Evolutionary conservation across 2,888 invertebrate genomes (phyloP), one percentile per base, ranked within the genome.

Genomic region (Spisula subtruncata): DNA sequence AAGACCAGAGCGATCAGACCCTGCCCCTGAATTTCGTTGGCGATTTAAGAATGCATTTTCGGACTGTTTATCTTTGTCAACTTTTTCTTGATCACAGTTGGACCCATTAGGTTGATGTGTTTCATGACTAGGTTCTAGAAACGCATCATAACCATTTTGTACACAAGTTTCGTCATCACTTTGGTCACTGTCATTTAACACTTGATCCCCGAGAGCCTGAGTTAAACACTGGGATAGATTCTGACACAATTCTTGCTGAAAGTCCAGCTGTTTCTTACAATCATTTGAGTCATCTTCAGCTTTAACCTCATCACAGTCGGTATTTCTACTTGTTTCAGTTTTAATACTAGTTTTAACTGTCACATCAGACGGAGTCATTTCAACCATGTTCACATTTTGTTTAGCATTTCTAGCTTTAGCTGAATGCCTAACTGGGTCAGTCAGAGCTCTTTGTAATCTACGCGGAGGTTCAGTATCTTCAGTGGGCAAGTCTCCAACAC

Each of bases 151-250:
- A 35, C 95, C 95, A 91, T 95, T 95, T 20, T 94, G 94, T 60
- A 95, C 89, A 92, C 93, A 92, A 2, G 93, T 94, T 75, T 94
- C 95, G 93, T 95, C 94, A 92, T 95, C 95, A 90, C 94, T 94
- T 25, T 91, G 88, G 86, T 94, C 94, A 92, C 94, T 94, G 83
- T 94, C 92, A 91, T 93, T 82, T 85, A 93, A 90, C 32, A 84
- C 89, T 48, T 94, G 93, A 81, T 95, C 94, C n/a, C 94, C 94
- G 18, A 95, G 90, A 32, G 95, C 95, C 51, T 93, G 82, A 56
- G 93, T 93, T 54, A 96, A 90, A 81, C 94, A 93, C 54, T 94
- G 88, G 18, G 94, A 94, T 46, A 95, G 88, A 89, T 90, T 91
- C 84, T 75, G 89, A 90, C 83, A 93, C 87, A 92, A 81, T 88